A percentile compares a stretch with the other conserved stretches of the same genome.
These are phyloP conservation scores for Neostethus bicornis DNA, from an alignment of 2,797 vertebrate species.

Conservation along the genomic window DNA sequence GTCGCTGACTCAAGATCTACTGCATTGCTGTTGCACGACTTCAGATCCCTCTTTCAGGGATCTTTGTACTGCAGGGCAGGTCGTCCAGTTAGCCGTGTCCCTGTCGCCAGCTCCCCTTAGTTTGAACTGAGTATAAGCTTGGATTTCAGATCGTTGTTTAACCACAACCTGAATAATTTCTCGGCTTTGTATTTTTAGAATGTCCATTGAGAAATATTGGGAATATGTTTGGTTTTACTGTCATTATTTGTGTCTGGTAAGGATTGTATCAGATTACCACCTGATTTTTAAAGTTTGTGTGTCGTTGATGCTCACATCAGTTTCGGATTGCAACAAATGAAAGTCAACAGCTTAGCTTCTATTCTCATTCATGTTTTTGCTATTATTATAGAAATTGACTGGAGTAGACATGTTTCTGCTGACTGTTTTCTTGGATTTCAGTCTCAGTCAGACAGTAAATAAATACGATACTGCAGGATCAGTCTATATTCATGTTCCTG, in stretches of 20 bases:
- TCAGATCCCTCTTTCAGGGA: too few relatives aligned
- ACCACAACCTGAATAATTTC: conserved; percentile 12
- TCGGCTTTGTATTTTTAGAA: conserved; percentile 7
- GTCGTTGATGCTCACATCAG: conserved; percentile 43
- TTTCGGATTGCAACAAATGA: conserved; percentile 39
- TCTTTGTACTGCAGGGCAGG: too few relatives aligned
- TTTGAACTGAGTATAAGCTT: background rate
- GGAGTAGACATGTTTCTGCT: conserved; percentile 47
- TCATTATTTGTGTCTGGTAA: conserved; percentile 46
- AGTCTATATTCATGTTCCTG: conserved; percentile 19
- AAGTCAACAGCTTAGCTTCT: conserved; percentile 34
- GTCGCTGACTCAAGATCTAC: too few relatives aligned
- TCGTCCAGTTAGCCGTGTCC: too few relatives aligned
- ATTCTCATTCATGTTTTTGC: conserved; percentile 33
- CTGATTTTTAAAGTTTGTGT: conserved; percentile 46
- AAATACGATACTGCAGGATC: conserved; percentile 28
- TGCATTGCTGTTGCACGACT: too few relatives aligned
- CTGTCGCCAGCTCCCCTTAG: conserved; percentile 7
- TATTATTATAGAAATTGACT: conserved; percentile 34
- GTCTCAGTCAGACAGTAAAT: conserved; percentile 32
- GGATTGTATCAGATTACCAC: conserved; percentile 44
- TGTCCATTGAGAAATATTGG: conserved; percentile 14
- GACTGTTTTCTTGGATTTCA: conserved; percentile 35
- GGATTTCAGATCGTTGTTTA: conserved; percentile 5
- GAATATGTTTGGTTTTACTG: conserved; percentile 29